phyloP scores from a whole-genome alignment of 2,797 vertebrate genomes.

The Rhadinocentrus ornatus region DNA sequence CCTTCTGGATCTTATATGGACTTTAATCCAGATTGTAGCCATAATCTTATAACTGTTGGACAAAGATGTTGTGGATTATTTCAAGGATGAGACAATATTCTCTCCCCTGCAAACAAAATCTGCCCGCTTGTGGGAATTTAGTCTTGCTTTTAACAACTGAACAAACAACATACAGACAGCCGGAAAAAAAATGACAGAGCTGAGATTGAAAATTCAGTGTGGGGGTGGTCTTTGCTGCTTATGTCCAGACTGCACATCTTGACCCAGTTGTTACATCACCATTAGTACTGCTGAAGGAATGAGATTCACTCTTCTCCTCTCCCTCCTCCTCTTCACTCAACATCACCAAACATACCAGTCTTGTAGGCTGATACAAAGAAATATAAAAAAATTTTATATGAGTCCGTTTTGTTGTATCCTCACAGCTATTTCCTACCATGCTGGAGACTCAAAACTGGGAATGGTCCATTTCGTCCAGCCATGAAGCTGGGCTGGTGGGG shows the following conservation, averaged over 20 bases:
- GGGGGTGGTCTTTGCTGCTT: constrained; percentile 55
- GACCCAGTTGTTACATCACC: constrained; percentile 12
- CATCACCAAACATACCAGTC: constrained; percentile 55
- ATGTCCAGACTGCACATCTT: constrained; percentile 37
- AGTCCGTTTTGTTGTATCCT: constrained; percentile 50
- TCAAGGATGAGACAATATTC: constrained; percentile 21
- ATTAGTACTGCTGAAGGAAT: constrained; percentile 37
- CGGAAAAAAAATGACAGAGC: constrained; percentile 61
- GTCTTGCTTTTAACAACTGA: constrained; percentile 50
- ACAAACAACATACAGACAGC: constrained; percentile 54
- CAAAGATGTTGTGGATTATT: constrained; percentile 39
- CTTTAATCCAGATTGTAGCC: constrained; percentile 59
- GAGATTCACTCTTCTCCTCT: constrained; percentile 36
- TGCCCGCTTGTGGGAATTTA: constrained; percentile 45
- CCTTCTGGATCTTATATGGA: constrained; percentile 63
- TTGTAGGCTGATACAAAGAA: constrained; percentile 67
- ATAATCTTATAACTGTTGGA: constrained; percentile 58
- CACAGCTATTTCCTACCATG: constrained; percentile 14
- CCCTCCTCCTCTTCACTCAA: constrained; percentile 53
- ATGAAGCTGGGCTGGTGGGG: constrained; percentile 96
- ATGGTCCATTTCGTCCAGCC: constrained; percentile 99
- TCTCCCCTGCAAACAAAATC: constrained; percentile 51
- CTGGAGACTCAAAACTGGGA: constrained; percentile 90
- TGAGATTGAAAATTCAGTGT: constrained; percentile 52
- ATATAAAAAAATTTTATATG: constrained; percentile 50